Conservation (phyloP, 2,888 invertebrate genomes). For the Mythimna pallens region DNA sequence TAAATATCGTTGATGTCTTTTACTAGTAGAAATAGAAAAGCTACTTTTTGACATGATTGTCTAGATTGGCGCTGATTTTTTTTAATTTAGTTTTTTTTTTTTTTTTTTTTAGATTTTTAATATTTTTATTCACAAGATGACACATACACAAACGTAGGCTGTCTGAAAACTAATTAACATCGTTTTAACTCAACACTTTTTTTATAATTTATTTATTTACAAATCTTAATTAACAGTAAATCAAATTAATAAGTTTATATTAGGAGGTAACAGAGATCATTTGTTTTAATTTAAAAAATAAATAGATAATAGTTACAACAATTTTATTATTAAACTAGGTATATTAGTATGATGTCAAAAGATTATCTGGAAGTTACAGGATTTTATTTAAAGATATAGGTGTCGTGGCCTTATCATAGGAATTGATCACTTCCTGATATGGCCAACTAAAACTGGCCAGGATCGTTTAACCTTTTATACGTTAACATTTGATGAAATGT, state of each 20-base stretch:
- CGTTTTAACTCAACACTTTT: slow-evolving; percentile 16
- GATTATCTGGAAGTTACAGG: neutral
- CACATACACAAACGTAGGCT: slow-evolving; percentile 26
- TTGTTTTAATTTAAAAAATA: neutral
- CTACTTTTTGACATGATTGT: neutral
- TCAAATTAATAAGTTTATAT: neutral
- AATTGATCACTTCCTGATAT: too few species aligned
- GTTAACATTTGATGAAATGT: too few species aligned
- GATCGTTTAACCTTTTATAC: too few species aligned
- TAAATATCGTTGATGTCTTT: slow-evolving; percentile 45
- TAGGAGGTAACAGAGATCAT: slow-evolving; percentile 31
- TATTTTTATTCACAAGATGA: slow-evolving; percentile 49
- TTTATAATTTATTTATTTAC: slow-evolving; percentile 42
- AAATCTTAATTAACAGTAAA: slow-evolving; percentile 20
- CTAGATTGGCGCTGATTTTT: neutral
- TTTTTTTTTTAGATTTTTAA: slow-evolving; percentile 8
- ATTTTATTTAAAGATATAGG: neutral
- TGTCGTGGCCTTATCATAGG: too few species aligned
- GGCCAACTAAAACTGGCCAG: too few species aligned
- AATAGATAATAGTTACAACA: neutral
- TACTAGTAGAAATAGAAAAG: slow-evolving; percentile 15
- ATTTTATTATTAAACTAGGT: neutral
- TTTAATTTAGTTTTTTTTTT: too few species aligned
- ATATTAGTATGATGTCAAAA: neutral
- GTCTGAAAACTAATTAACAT: neutral